These are phyloP conservation scores for Callipepla californica DNA, from an alignment of 2,113 vertebrate species.

Conservation along the genomic window DNA sequence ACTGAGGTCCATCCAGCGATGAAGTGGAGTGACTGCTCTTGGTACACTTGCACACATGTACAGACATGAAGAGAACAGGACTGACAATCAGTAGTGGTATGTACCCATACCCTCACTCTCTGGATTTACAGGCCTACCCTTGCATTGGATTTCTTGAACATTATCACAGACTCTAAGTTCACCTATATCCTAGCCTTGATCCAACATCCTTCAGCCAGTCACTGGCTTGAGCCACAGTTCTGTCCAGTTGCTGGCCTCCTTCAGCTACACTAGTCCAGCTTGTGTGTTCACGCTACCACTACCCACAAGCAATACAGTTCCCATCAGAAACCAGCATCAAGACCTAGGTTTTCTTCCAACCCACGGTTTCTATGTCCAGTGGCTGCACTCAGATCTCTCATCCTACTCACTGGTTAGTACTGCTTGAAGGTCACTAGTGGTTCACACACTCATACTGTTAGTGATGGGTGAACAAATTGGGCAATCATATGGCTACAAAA, in stretches of 20 bases:
- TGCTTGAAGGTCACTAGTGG: not conserved
- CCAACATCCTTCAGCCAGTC: not conserved
- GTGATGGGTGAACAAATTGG: not conserved
- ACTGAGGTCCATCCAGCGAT: not conserved
- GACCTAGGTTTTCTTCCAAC: not conserved
- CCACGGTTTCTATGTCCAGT: not conserved
- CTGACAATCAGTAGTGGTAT: fast-evolving
- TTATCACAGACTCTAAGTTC: not conserved
- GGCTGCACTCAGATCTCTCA: not conserved
- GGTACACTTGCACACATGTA: not conserved
- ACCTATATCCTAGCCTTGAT: not conserved
- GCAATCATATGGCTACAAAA: not conserved
- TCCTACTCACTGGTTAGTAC: not conserved
- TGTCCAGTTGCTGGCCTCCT: not conserved
- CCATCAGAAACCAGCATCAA: no score
- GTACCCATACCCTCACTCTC: fast-evolving
- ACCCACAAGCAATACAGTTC: not conserved
- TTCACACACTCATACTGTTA: not conserved
- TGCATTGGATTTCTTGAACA: not conserved
- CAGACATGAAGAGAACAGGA: not conserved
- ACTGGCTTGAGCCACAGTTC: not conserved
- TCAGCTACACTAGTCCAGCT: not conserved
- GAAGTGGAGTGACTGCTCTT: not conserved
- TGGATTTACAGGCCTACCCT: not conserved
- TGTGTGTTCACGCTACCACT: not conserved